Evolutionary conservation across 1,140 invertebrate genomes (phyloP), one percentile per base, ranked within the genome.

Genomic region (Hetaerina americana): DNA sequence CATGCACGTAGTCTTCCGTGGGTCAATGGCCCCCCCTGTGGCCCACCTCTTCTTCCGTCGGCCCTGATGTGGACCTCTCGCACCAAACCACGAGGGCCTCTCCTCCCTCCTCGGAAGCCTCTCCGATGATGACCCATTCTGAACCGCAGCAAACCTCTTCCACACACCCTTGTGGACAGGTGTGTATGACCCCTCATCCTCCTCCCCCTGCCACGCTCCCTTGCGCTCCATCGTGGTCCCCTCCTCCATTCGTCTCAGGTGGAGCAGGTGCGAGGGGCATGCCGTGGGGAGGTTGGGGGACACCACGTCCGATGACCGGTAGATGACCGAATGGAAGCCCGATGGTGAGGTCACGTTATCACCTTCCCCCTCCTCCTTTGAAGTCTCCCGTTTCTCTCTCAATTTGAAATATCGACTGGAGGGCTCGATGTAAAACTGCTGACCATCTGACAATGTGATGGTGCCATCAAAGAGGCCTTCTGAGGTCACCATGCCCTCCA

Each of bases 401-500:
- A 5, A 66, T 0, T 26, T 73, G 70, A 83, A 79, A 81, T 94
- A 95, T 76, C 91, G 86, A 72, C 85, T 86, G 27, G 92, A 83
- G 22, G 93, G 93, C 80, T 97, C 94, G 69, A 97, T 87, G 80
- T 94, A 94, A 81, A 78, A 85, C 5, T 90, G 92, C 72, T 94
- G 90, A 74, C 93, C 89, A 66, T 84, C 79, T 22, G 83, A 80
- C 0, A 93, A 93, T 73, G 86, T 86, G 72, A 97, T 90, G 26
- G 90, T 91, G 22, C 94, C 95, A 79, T 97, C 94, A 78, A 97
- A 93, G 26, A 95, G 83, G 71, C 95, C 95, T 69, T 94, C 89
- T 67, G 85, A 83, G 71, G 93, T 95, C 67, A 97, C 85, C 72
- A 96, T 82, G 26, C 94, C 95, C 76, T 92, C 88, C 27, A 96